Base-by-base conservation (phyloP, 1,140 invertebrate species). In the Palaemon carinicauda region DNA sequence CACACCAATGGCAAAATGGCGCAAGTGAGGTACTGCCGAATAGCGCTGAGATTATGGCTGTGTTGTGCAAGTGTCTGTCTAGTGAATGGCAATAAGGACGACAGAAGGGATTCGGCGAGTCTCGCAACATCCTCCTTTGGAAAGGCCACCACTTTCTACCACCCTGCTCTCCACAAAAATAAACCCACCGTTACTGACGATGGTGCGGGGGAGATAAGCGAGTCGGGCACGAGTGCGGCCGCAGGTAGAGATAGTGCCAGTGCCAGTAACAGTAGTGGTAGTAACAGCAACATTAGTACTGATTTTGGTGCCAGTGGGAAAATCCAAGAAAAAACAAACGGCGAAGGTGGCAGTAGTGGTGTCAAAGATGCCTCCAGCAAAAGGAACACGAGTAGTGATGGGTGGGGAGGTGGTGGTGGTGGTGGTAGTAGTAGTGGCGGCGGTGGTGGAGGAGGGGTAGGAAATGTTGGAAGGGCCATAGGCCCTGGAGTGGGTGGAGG, bases 1-100 rank as follows among this genome's bases (percentile, higher is more conserved):
- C 77, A 50, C 50, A 52, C 80, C 52, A 74, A 82, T 73, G 78
- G 52, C 60, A 86, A 80, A 71, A 86, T 86, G 84, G 84, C 77
- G 84, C 19, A 71, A 51, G 56, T 73, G 50, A 65, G 51, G 77
- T 80, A 52, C n/a, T 14, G 52, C n/a, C 33, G 50, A n/a, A n/a
- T 33, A 73, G 14, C 12, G 29, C 41, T 86, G 50, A 71, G 27
- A 24, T 41, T 86, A 56, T 80, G 77, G 60, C 50, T 54, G 75
- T 80, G 52, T n/a, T 86, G 41, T 50, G 77, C 60, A 21, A 69
- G 77, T n/a, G 65, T 86, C 53, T 52, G 77, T 53, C 21, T 80
- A 19, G 65, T 54, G 60, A 21, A 27, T 73, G 77, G 14, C n/a
- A 3, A 73, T 19, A 10, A 15, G 33, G 65, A 51, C 41, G 19